Conservation (phyloP, 2,113 vertebrate genomes). For the Lasiurus borealis region DNA sequence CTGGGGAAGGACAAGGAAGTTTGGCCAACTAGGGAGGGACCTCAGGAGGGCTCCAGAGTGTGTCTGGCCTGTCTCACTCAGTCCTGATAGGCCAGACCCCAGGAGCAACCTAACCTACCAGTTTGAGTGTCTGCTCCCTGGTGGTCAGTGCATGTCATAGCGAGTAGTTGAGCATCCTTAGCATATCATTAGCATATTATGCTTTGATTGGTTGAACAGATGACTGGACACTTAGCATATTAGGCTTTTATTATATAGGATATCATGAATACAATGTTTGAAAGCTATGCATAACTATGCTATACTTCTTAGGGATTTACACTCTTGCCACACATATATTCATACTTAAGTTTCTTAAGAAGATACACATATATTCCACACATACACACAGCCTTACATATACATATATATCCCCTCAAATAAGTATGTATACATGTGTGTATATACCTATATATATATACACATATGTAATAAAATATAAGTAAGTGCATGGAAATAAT, state of each 20-base stretch:
- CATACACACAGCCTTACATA: neutral
- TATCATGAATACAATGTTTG: neutral
- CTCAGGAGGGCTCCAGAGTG: too few relatives aligned
- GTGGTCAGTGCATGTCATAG: too few relatives aligned
- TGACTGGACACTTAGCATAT: too few relatives aligned
- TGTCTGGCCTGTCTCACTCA: too few relatives aligned
- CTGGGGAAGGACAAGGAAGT: too few relatives aligned
- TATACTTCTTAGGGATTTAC: neutral
- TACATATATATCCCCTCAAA: neutral
- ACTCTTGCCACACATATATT: neutral
- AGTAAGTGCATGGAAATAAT: neutral
- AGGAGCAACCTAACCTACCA: too few relatives aligned
- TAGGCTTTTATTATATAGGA: neutral
- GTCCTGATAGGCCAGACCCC: too few relatives aligned
- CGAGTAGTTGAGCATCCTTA: too few relatives aligned
- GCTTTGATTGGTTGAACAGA: too few relatives aligned
- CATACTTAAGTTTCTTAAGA: neutral
- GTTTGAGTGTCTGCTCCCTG: too few relatives aligned
- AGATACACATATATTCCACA: neutral
- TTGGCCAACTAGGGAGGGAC: too few relatives aligned
- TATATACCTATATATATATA: neutral
- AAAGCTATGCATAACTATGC: neutral
- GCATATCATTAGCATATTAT: too few relatives aligned
- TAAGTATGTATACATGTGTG: neutral
- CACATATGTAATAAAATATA: neutral